phyloP scores from a whole-genome alignment of 1,140 invertebrate species.

The Pygmarrhopalites habei region DNA sequence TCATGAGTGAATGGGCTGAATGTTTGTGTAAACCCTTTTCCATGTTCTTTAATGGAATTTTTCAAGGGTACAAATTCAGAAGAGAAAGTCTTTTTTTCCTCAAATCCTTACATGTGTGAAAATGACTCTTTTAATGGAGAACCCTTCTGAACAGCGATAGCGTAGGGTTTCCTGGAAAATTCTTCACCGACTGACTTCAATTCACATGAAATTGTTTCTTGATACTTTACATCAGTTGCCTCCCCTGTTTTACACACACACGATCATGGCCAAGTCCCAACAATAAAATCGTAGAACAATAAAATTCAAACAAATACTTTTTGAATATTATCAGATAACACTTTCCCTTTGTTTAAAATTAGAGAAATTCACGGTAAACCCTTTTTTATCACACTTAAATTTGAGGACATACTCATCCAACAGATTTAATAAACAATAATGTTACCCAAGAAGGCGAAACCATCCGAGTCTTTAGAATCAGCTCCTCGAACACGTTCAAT shows the following conservation, averaged over 20 bases:
- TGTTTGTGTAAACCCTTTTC: too few species aligned
- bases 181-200: constrained; percentile 85
- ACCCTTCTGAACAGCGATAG: constrained; percentile 91
- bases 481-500: constrained; percentile 66
- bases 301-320: too few species aligned
- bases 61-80: too few species aligned
- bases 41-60: too few species aligned
- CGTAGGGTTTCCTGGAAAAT: constrained; percentile 93
- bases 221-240: constrained; percentile 84
- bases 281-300: too few species aligned
- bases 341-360: neutral
- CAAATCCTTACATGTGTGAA: constrained; percentile 45
- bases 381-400: too few species aligned
- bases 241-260: constrained; percentile 55
- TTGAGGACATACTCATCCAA: too few species aligned
- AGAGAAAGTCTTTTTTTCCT: too few species aligned
- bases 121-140: constrained; percentile 59
- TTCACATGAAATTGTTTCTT: constrained; percentile 79
- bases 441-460: constrained; percentile 82
- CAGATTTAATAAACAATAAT: neutral
- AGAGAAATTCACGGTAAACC: neutral
- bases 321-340: neutral
- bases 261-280: too few species aligned
- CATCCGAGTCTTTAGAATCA: constrained; percentile 54
- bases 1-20: too few species aligned